phyloP scores from a whole-genome alignment of 2,888 invertebrate genomes.

The Amblyjoppa proteus region DNA sequence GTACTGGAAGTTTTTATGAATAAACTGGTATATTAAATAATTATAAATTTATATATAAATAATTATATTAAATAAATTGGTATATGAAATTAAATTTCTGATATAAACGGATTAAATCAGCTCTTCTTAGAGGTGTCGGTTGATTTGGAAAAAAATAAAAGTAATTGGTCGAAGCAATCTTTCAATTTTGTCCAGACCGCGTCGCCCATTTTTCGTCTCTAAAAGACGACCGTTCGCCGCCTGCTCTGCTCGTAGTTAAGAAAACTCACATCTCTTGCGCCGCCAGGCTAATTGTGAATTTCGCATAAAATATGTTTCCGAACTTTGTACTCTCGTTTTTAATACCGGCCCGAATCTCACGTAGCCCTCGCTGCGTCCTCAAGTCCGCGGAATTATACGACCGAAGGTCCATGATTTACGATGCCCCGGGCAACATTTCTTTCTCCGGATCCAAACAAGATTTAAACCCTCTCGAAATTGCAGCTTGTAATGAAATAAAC shows the following conservation, averaged over 20 bases:
- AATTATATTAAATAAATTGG: too few species aligned
- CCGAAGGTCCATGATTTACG: slow-evolving; percentile 9
- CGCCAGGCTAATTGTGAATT: not conserved
- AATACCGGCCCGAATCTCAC: not conserved
- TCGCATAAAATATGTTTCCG: not conserved
- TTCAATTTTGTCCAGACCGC: not conserved
- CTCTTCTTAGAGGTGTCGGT: too few species aligned
- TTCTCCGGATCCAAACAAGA: not conserved
- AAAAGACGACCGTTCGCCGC: not conserved
- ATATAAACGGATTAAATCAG: too few species aligned
- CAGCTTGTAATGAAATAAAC: slow-evolving; percentile 44
- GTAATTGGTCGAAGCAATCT: not conserved
- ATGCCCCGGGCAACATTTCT: not conserved
- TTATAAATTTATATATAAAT: too few species aligned
- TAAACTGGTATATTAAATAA: too few species aligned
- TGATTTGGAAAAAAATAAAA: too few species aligned
- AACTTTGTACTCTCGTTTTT: slow-evolving; percentile 11
- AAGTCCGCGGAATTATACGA: not conserved
- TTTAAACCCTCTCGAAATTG: not conserved
- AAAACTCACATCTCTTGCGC: not conserved
- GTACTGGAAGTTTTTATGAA: too few species aligned
- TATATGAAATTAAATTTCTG: too few species aligned
- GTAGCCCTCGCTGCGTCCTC: not conserved
- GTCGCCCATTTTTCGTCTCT: not conserved
- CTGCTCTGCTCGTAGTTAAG: not conserved